Percentiles rank a stretch among this genome's conserved stretches.
Evolutionary conservation across 1,140 invertebrate genomes (phyloP).

Genomic region (Paracyclopina nana): DNA sequence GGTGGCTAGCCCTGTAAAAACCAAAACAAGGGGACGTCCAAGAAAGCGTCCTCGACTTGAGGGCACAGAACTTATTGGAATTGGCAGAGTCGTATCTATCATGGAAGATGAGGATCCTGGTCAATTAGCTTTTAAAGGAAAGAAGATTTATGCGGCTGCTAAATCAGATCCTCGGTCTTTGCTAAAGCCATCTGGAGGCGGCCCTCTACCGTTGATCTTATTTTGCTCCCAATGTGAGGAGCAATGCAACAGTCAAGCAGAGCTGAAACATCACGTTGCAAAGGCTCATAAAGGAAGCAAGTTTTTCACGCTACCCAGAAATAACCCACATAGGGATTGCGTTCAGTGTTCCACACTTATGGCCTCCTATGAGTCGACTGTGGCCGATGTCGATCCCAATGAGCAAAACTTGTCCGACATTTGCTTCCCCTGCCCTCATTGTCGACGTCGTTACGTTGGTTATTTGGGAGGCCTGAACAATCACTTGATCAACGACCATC

Average conservation of each 20-base stretch:
- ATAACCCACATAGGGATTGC: neutral
- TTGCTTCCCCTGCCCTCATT: slow-evolving; percentile 8
- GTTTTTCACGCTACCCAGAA: neutral
- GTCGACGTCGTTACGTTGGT: slow-evolving; percentile 1
- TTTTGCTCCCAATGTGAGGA: neutral
- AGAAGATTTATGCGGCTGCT: too few relatives aligned
- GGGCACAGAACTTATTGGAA: neutral
- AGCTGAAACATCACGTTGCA: neutral
- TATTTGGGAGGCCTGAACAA: neutral
- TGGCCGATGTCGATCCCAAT: neutral
- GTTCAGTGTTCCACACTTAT: neutral
- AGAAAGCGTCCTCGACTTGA: neutral
- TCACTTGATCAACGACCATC: slow-evolving; percentile 2
- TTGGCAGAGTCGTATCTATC: neutral
- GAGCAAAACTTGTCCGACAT: neutral
- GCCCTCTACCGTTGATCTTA: neutral
- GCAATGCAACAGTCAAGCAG: neutral
- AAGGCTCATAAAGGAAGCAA: neutral
- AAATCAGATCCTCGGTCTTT: neutral
- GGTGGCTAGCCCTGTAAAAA: neutral
- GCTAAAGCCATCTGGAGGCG: neutral
- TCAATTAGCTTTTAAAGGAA: too few relatives aligned
- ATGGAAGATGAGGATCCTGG: slow-evolving; percentile 2
- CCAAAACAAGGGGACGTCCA: too few relatives aligned
- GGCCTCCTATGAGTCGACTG: neutral